These are phyloP conservation scores for Tetraneura akinire DNA, from an alignment of 1,140 invertebrate species.

Conservation along the genomic window DNA sequence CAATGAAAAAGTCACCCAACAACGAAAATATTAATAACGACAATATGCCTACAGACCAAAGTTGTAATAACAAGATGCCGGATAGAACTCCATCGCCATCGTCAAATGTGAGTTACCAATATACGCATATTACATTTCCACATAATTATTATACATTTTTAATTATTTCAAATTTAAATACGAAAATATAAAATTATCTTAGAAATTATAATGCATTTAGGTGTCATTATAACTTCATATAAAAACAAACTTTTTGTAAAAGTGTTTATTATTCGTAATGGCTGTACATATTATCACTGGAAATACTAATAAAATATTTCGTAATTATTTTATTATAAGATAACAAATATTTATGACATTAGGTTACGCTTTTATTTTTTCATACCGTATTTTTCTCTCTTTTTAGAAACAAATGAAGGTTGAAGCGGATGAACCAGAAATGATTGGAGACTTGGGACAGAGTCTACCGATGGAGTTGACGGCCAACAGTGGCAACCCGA, in stretches of 20 bases:
- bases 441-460: conserved; percentile 53
- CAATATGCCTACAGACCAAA: conserved; percentile 52
- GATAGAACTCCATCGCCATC: conserved; percentile 53
- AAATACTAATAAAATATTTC: too few relatives aligned
- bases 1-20: conserved; percentile 55
- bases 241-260: too few relatives aligned
- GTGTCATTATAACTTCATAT: too few relatives aligned
- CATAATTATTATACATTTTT: too few relatives aligned
- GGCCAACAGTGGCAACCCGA: conserved; percentile 43
- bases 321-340: too few relatives aligned
- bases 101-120: conserved; percentile 42
- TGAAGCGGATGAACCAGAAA: conserved; percentile 56
- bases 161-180: too few relatives aligned
- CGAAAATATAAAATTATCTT: too few relatives aligned
- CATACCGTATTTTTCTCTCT: neutral
- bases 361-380: neutral
- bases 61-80: conserved; percentile 53
- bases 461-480: conserved; percentile 56
- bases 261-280: too few relatives aligned
- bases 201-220: too few relatives aligned
- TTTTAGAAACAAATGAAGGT: conserved; percentile 53
- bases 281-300: too few relatives aligned
- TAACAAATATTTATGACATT: too few relatives aligned
- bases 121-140: too few relatives aligned
- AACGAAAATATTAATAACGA: conserved; percentile 50